phyloP scores from a whole-genome alignment of 2,888 invertebrate genomes.

The Mesorhabditis sp. region DNA sequence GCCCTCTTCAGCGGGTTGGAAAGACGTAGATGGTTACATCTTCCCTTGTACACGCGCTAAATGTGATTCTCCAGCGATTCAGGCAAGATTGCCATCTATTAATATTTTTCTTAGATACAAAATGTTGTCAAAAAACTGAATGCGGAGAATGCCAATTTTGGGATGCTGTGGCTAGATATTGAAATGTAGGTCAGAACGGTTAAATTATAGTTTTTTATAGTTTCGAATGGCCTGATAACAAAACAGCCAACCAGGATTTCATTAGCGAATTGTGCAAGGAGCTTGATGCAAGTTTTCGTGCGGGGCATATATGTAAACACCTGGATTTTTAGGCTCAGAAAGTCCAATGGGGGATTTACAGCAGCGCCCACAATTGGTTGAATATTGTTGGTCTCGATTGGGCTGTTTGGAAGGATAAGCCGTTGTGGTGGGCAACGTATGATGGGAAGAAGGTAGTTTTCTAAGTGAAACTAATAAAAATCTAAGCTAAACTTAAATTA shows the following conservation, averaged over 20 bases:
- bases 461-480: no score
- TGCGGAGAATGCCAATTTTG: conserved; percentile 13
- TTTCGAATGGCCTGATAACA: background rate
- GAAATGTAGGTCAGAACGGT: conserved; percentile 5
- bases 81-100: conserved; percentile 9
- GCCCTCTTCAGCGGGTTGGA: conserved; percentile 20
- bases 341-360: conserved; percentile 33
- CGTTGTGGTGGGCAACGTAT: conserved; percentile 43
- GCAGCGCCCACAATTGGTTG: conserved; percentile 39
- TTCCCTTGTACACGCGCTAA: conserved; percentile 25
- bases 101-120: conserved; percentile 8
- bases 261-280: background rate
- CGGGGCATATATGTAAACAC: conserved; percentile 13
- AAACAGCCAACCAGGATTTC: background rate
- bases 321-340: conserved; percentile 10
- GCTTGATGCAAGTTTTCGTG: conserved; percentile 12
- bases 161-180: conserved; percentile 18
- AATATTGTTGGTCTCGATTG: conserved; percentile 38
- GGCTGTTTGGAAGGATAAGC: conserved; percentile 20
- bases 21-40: conserved; percentile 31
- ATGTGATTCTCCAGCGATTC: conserved; percentile 22
- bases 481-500: no score
- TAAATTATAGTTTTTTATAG: background rate
- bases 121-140: conserved; percentile 13
- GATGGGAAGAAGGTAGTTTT: conserved; percentile 24